Evolutionary conservation across 2,888 invertebrate genomes (phyloP), one percentile per base, ranked within the genome.

Genomic region (Caenorhabditis zanzibari): DNA sequence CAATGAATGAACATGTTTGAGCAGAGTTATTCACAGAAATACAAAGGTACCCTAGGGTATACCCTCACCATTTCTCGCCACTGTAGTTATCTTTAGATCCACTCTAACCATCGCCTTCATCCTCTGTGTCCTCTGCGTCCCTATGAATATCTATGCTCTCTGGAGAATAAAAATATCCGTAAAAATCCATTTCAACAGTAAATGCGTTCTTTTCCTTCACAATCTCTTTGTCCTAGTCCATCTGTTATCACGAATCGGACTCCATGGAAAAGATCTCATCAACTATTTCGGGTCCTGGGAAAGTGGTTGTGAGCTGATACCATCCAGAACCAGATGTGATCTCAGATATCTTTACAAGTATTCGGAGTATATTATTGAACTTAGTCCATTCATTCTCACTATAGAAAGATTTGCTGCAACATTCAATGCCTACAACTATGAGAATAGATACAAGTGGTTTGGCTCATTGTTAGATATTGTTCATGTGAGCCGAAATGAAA

Each of bases 151-250:
- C n/a, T 75, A 68, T 24, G 74, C 52, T 22, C 22, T 56, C 0
- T 63, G 19, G 44, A 71, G 75, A 38, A 64, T 68, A 19, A 24
- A 14, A 2, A 72, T 41, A 12, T 76, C 72, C 0, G 59, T 72
- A 1, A 72, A 69, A 41, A 28, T 82, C 14, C 82, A 82, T 47
- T 77, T 82, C 44, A 82, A 82, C 68, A 54, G 59, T 22, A 82
- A 76, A 52, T 82, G 58, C 22, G 49, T 82, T 35, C 41, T 66
- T 32, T n/a, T 77, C 22, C 56, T 54, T 2, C 69, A 77, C 49
- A 82, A 73, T 44, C 41, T 77, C 26, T 49, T 49, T 7, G 54
- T 82, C 3, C 24, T 79, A 2, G n/a, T 82, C 19, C 82, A 82
- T 54, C 38, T 59, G 19, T 0, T 44, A 7, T 35, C 47, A 14